phyloP scores from a whole-genome alignment of 1,140 invertebrate species.

The Lucilia cuprina region DNA sequence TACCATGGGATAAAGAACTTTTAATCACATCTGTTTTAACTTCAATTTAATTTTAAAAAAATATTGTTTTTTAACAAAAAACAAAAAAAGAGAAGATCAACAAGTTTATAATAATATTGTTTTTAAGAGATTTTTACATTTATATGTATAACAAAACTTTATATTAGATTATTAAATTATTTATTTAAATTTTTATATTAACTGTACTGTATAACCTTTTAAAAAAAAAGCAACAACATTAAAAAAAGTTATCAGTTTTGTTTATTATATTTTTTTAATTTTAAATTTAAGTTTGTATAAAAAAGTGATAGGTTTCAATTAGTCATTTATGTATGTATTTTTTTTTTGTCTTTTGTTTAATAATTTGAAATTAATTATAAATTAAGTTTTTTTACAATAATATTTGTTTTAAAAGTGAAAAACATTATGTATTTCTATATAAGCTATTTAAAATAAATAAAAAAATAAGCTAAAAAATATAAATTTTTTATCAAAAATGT shows the following conservation, averaged over 20 bases:
- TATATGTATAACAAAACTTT: neutral
- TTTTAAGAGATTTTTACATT: neutral
- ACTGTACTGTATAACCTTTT: neutral
- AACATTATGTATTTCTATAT: too few species aligned
- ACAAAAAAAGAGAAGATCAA: neutral
- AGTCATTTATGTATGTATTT: constrained; percentile 1
- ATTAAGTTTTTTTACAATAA: neutral
- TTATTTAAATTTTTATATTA: neutral
- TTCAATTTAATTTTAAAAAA: too few species aligned
- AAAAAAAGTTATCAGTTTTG: neutral
- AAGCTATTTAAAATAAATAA: too few species aligned
- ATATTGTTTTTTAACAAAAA: neutral
- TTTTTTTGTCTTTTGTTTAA: too few species aligned
- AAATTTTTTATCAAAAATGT: neutral
- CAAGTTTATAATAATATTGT: neutral
- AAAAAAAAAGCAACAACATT: too few species aligned
- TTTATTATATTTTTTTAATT: neutral
- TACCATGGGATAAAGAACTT: too few species aligned
- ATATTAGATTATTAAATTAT: neutral
- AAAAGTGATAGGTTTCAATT: constrained; percentile 17
- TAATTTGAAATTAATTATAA: neutral
- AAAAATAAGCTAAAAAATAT: neutral
- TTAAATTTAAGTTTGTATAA: neutral
- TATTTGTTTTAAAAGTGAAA: neutral
- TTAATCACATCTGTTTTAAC: too few species aligned